Conservation (phyloP, 2,888 invertebrate genomes). For the Pseudococcus longispinus region DNA sequence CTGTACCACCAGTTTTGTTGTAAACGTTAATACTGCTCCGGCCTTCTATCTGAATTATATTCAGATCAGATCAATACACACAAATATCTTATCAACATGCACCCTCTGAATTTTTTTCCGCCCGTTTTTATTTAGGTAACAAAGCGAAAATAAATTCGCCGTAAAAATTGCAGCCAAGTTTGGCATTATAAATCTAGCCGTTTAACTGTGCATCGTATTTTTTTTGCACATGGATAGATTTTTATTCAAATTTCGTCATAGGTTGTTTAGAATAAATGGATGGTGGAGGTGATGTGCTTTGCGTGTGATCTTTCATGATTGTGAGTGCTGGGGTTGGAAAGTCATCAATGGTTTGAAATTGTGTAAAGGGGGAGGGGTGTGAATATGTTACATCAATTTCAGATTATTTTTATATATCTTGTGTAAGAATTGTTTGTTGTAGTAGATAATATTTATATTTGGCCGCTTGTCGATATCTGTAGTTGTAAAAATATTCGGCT, state of each 20-base stretch:
- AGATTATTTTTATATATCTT: too few species aligned
- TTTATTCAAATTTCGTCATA: not conserved
- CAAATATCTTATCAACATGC: conserved; percentile 53
- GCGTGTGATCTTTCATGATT: too few species aligned
- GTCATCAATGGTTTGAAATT: too few species aligned
- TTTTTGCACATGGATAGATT: not conserved
- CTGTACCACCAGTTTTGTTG: conserved; percentile 52
- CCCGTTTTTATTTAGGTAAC: conserved; percentile 3
- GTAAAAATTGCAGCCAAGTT: conserved; percentile 4
- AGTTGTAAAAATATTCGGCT: too few species aligned
- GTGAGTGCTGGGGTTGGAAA: too few species aligned
- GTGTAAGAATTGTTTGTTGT: too few species aligned
- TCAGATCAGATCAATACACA: conserved; percentile 54
- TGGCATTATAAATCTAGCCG: not conserved
- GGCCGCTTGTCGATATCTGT: too few species aligned
- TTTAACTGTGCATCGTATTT: not conserved
- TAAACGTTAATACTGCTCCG: conserved; percentile 35
- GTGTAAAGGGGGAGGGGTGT: too few species aligned
- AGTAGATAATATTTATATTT: too few species aligned
- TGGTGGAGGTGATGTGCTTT: too few species aligned
- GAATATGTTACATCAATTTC: too few species aligned
- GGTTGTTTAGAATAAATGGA: too few species aligned
- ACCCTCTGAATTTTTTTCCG: conserved; percentile 20
- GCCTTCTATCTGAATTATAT: conserved; percentile 49
- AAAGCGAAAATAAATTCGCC: conserved; percentile 1